Evolutionary conservation across 2,888 invertebrate species (phyloP), one percentile per base, ranked within the genome.

Genomic region (Dicyrtoma fusca): DNA sequence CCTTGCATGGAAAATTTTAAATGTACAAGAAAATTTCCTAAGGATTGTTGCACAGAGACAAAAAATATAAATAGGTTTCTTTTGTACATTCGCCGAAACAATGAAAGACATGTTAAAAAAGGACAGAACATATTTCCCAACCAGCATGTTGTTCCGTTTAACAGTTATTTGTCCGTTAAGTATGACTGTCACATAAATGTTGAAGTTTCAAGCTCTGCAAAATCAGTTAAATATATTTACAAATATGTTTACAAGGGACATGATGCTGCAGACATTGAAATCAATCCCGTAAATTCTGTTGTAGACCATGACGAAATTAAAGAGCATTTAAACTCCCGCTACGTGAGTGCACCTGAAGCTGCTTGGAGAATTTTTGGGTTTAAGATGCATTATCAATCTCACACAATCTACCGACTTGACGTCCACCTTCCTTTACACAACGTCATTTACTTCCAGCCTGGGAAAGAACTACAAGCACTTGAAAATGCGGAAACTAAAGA

Each of bases 141-240:
- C 19, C 14, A 42, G 17, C 6, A 17, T 34, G 61, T 61, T 13
- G 83, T 84, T 10, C 84, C 84, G 0, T 83, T n/a, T n/a, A n/a
- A 83, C 75, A 83, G 82, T 73, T 81, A 75, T 66, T 70, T 84
- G 19, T 71, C 72, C 8, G 64, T 75, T 55, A 82, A 80, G 68
- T 84, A 79, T 77, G 78, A 83, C 69, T 76, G 76, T 17, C 84
- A 84, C 73, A 83, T 84, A 47, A 84, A 84, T 77, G 81, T 84
- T 1, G 83, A 84, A 80, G 74, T 74, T 19, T 78, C 75, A 25
- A 68, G 73, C 5, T 68, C 75, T 10, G 62, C 78, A 0, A 57
- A 72, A 51, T 72, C 73, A 21, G 74, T 80, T 1, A 80, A 80
- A 64, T 81, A 81, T 68, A 49, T 81, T 2, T 80, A 73, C 68